Base-by-base conservation (phyloP, 2,113 vertebrate species). In the Maccullochella peelii region DNA sequence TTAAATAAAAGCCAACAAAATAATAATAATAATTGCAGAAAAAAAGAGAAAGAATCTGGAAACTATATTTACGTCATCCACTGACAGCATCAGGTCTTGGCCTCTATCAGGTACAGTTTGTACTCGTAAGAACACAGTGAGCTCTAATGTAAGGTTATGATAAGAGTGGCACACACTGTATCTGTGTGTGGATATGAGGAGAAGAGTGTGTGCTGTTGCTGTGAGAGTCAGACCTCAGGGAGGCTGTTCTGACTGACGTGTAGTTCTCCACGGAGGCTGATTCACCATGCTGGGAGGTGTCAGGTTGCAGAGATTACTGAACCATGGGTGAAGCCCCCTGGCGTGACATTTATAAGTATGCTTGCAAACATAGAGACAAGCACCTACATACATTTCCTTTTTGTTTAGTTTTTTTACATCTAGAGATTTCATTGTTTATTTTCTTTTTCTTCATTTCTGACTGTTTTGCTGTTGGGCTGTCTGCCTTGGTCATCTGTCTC, bases 271-370 rank as follows among this genome's bases (percentile, higher is more conserved):
- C 59, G 11, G 83, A 87, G 82, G 57, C 88, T 86, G 93, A 85
- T 79, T 91, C 70, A 71, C 52, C 73, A 59, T 44, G 69, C 80
- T 86, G 79, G 16, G 80, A 70, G 74, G 82, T 84, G 86, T 88
- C 88, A 84, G 81, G 79, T 72, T 84, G 69, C 83, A 86, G 62
- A 42, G 83, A 85, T 86, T 77, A 89, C 75, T 91, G 91, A 91
- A 90, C 83, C 86, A 12, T 86, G 78, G 65, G 62, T 78, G 74
- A 89, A 54, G 38, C 55, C 77, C 79, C 82, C 62, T 6, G 72
- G n/a, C 16, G 62, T 36, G 63, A 74, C 77, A 79, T 79, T 77
- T 18, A 80, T 49, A 68, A 65, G 55, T 16, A 63, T 66, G 62
- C 33, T 44, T 61, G 63, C 63, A 87, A 83, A 86, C 85, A 72